Conservation (phyloP, 2,888 invertebrate species). For the Pandemis cinnamomeana region DNA sequence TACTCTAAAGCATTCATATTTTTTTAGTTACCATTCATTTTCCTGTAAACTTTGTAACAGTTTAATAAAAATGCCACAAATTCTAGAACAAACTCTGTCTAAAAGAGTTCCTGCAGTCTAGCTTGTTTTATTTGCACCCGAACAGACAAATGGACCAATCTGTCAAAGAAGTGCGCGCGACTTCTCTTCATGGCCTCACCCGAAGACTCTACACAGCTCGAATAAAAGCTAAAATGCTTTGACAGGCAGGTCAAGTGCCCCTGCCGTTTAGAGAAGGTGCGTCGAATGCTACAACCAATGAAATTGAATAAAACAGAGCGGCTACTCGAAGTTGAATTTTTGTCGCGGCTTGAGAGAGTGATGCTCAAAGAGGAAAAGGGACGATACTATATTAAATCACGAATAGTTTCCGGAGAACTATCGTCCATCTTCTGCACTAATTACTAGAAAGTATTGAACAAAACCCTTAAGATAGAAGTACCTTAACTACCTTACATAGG, state of each 20-base stretch:
- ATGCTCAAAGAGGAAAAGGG: no score
- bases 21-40: no score
- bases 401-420: no score
- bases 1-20: no score
- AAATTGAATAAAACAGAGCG: neutral
- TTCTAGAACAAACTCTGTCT: neutral
- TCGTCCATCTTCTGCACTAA: no score
- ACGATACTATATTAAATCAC: no score
- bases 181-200: neutral
- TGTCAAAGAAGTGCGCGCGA: slow-evolving; percentile 42
- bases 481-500: no score
- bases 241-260: neutral
- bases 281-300: slow-evolving; percentile 13
- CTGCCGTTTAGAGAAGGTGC: slow-evolving; percentile 12
- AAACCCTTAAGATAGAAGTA: no score
- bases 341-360: no score
- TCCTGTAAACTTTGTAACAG: neutral
- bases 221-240: slow-evolving; percentile 22
- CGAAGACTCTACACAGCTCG: neutral
- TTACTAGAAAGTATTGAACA: no score
- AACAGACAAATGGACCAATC: slow-evolving; percentile 46
- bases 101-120: slow-evolving; percentile 41
- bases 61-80: neutral
- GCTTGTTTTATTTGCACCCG: slow-evolving; percentile 46
- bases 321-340: no score